phyloP scores from a whole-genome alignment of 2,888 invertebrate genomes.

The Xestia xanthographa region DNA sequence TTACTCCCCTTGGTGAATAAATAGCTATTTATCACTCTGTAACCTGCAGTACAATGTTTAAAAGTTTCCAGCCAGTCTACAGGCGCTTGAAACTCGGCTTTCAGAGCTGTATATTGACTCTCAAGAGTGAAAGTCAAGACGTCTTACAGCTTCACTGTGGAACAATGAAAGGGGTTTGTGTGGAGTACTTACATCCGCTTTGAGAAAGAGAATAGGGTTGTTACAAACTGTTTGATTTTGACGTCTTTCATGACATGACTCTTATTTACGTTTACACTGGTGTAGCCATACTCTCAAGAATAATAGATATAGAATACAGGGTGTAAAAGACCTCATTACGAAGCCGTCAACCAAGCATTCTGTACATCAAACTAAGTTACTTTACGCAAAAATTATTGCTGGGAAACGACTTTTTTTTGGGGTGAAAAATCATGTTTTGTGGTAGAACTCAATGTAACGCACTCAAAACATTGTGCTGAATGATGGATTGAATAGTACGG shows the following conservation, averaged over 20 bases:
- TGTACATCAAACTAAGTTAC: too few relatives aligned
- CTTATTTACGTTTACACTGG: background rate
- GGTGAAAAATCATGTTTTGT: too few relatives aligned
- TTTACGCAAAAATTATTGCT: too few relatives aligned
- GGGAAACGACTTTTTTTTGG: too few relatives aligned
- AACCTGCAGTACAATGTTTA: background rate
- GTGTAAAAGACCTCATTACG: too few relatives aligned
- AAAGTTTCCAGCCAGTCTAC: background rate
- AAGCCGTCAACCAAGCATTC: too few relatives aligned
- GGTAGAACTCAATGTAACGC: too few relatives aligned
- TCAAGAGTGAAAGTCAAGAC: conserved; percentile 25
- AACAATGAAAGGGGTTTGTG: conserved; percentile 32
- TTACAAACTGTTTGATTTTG: background rate
- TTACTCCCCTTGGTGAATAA: too few relatives aligned
- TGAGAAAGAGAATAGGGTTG: conserved; percentile 1
- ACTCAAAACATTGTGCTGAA: too few relatives aligned
- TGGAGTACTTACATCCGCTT: conserved; percentile 26
- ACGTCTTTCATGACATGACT: too few relatives aligned
- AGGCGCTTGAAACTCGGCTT: background rate
- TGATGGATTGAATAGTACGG: too few relatives aligned
- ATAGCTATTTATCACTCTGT: background rate
- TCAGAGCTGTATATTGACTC: conserved; percentile 5
- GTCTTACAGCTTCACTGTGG: conserved; percentile 10
- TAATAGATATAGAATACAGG: too few relatives aligned
- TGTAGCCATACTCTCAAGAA: background rate